These are phyloP conservation scores for Drosophila rhopaloa DNA, from an alignment of 1,140 invertebrate species.

Conservation along the genomic window DNA sequence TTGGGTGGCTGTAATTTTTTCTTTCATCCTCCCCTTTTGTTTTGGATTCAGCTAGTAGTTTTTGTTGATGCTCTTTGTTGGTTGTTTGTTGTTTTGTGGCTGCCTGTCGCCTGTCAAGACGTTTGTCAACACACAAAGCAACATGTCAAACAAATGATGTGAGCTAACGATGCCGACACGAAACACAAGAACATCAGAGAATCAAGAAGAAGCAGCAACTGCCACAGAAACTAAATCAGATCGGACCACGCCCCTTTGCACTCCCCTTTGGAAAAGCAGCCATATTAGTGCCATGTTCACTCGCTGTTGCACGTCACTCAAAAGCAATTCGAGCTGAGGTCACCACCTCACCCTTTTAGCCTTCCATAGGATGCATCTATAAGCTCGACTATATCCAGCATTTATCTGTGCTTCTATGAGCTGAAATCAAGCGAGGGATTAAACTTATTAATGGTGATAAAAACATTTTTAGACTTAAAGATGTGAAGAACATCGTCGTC, in stretches of 20 bases:
- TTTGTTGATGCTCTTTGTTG: neutral
- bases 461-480: neutral
- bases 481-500: neutral
- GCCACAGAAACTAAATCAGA: slow-evolving; percentile 48
- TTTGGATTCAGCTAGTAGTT: neutral
- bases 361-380: neutral
- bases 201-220: slow-evolving; percentile 20
- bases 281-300: slow-evolving; percentile 77
- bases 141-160: slow-evolving; percentile 67
- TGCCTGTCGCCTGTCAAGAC: slow-evolving; percentile 71
- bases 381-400: neutral
- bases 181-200: slow-evolving; percentile 28
- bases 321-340: slow-evolving; percentile 29
- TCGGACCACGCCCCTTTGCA: slow-evolving; percentile 33
- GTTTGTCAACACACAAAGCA: slow-evolving; percentile 72
- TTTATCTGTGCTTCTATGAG: neutral
- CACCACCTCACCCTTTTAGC: slow-evolving; percentile 11
- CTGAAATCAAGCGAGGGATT: slow-evolving; percentile 3
- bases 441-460: slow-evolving; percentile 4
- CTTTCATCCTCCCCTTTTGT: slow-evolving; percentile 24
- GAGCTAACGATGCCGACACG: slow-evolving; percentile 61
- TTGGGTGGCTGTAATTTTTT: slow-evolving; percentile 60
- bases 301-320: slow-evolving; percentile 70
- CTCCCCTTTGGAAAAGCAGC: slow-evolving; percentile 38
- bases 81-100: slow-evolving; percentile 38